phyloP scores from a whole-genome alignment of 1,140 invertebrate genomes.

The Drosophila bocqueti region DNA sequence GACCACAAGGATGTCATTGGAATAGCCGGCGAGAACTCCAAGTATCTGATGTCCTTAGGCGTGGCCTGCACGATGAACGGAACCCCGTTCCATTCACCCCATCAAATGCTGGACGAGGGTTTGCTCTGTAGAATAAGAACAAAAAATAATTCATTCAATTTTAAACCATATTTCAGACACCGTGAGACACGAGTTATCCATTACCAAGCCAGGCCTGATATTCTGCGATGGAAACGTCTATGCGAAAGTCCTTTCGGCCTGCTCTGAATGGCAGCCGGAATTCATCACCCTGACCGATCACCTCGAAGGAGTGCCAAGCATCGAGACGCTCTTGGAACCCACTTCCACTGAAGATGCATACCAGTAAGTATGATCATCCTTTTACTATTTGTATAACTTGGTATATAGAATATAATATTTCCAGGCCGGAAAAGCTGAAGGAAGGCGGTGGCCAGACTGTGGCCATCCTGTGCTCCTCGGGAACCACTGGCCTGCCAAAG shows the following conservation, averaged over 20 bases:
- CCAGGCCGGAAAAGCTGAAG: neutral
- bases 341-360: neutral
- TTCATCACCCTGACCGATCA: neutral
- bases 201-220: too few species aligned
- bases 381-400: neutral
- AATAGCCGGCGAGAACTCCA: conserved; percentile 2
- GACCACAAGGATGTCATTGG: neutral
- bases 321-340: neutral
- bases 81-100: neutral
- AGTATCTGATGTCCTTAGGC: conserved; percentile 1
- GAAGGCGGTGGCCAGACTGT: neutral
- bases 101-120: too few species aligned
- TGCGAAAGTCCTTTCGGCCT: neutral
- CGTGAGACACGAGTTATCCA: too few species aligned
- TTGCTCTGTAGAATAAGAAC: too few species aligned
- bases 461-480: conserved; percentile 8
- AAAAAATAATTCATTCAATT: too few species aligned
- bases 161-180: too few species aligned
- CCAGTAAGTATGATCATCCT: neutral
- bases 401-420: neutral
- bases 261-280: conserved; percentile 1
- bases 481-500: conserved; percentile 2
- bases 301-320: neutral
- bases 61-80: conserved; percentile 10
- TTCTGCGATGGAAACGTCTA: too few species aligned